phyloP scores from a whole-genome alignment of 2,888 invertebrate genomes.

The Leptinotarsa tumamoca region DNA sequence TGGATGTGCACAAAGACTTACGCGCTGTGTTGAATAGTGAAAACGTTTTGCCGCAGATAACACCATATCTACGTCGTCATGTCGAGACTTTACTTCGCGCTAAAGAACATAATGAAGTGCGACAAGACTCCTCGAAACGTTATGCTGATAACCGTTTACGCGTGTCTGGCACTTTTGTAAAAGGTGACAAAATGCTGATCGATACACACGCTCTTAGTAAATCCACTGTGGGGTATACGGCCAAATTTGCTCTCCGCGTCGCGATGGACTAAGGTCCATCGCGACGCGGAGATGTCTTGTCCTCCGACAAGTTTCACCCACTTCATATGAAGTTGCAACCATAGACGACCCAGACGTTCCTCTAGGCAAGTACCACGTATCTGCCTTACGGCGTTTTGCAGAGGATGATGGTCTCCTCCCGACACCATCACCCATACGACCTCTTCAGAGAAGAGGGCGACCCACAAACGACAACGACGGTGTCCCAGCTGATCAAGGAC shows the following conservation, averaged over 20 bases:
- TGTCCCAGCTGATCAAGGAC: too few relatives aligned
- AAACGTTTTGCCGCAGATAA: slow-evolving; percentile 34
- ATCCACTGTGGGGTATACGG: slow-evolving; percentile 3
- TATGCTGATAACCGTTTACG: slow-evolving; percentile 38
- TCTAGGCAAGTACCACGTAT: slow-evolving; percentile 23
- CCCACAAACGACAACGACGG: too few relatives aligned
- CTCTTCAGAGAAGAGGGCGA: too few relatives aligned
- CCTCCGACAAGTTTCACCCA: slow-evolving; percentile 5
- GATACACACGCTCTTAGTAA: slow-evolving; percentile 9
- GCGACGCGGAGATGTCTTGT: not conserved
- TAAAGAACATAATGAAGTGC: too few relatives aligned
- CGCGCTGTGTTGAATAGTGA: slow-evolving; percentile 27
- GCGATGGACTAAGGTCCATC: slow-evolving; percentile 22
- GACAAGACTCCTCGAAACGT: too few relatives aligned
- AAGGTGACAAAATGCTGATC: slow-evolving; percentile 31
- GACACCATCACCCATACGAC: too few relatives aligned
- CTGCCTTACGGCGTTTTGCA: not conserved
- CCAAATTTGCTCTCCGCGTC: too few relatives aligned
- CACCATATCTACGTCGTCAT: slow-evolving; percentile 24
- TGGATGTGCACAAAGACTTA: slow-evolving; percentile 39
- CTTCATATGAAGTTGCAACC: slow-evolving; percentile 16
- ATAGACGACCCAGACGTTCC: not conserved
- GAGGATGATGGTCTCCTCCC: too few relatives aligned
- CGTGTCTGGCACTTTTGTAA: slow-evolving; percentile 33
- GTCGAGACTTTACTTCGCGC: slow-evolving; percentile 4